Percentiles rank a stretch among this genome's conserved stretches.
These are phyloP conservation scores for Antitype chi DNA, from an alignment of 2,888 invertebrate species.

Conservation along the genomic window DNA sequence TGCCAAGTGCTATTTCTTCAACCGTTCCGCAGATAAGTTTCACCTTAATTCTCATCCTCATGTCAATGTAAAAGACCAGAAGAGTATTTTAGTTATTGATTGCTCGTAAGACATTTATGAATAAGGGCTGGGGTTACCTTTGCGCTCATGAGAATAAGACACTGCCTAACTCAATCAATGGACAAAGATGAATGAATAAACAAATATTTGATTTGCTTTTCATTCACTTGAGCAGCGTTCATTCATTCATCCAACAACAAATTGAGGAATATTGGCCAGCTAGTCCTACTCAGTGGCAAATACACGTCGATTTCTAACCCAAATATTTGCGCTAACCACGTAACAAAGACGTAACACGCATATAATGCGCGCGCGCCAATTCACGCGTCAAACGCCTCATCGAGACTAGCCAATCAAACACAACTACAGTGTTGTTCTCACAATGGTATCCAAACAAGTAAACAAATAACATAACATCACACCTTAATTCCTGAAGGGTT, in stretches of 20 bases:
- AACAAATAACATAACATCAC: too few species aligned
- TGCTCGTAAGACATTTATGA: slow-evolving; percentile 1
- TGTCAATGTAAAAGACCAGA: background rate
- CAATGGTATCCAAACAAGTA: background rate
- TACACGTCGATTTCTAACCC: slow-evolving; percentile 6
- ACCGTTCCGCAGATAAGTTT: background rate
- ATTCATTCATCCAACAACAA: slow-evolving; percentile 8
- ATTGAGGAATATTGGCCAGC: background rate
- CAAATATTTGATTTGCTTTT: background rate
- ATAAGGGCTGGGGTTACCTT: background rate
- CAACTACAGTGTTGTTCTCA: background rate
- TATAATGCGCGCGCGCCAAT: slow-evolving; percentile 41
- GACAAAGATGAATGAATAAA: background rate
- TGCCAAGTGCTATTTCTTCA: too few species aligned
- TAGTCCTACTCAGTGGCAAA: background rate
- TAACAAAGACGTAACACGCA: slow-evolving; percentile 37
- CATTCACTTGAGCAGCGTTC: background rate
- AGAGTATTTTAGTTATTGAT: background rate
- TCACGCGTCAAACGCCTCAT: slow-evolving; percentile 24
- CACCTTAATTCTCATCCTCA: background rate
- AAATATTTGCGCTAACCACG: slow-evolving; percentile 36
- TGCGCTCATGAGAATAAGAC: background rate
- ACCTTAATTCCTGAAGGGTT: too few species aligned
- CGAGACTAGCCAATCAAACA: slow-evolving; percentile 24
- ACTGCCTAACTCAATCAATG: background rate